Evolutionary conservation across 2,888 invertebrate genomes (phyloP).

Genomic region (Dexiosoma caninum): DNA sequence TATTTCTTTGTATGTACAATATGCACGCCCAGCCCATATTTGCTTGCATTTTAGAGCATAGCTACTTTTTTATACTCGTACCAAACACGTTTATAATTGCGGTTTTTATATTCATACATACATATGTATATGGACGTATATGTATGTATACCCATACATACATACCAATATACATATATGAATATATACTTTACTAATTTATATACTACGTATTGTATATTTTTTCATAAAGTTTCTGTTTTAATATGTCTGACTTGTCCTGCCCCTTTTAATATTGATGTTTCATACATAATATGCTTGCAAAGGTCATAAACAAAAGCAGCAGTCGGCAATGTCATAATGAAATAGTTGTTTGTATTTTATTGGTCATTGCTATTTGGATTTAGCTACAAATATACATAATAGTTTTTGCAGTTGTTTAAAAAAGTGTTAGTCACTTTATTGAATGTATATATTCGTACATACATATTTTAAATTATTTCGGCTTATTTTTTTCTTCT

Average conservation of each 20-base stretch:
- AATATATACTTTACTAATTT: not conserved
- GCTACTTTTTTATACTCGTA: not conserved
- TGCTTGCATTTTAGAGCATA: slow-evolving; percentile 7
- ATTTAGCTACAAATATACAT: not conserved
- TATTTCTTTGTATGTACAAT: not conserved
- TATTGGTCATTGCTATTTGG: slow-evolving; percentile 15
- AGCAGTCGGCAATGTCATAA: slow-evolving; percentile 37
- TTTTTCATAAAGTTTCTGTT: too few species aligned
- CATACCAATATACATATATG: not conserved
- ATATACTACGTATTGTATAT: too few species aligned
- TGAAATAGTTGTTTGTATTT: slow-evolving; percentile 19
- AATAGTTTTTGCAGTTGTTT: not conserved
- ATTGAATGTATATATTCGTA: too few species aligned
- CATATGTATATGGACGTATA: not conserved
- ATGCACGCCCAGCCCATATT: slow-evolving; percentile 8
- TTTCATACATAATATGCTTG: slow-evolving; percentile 44
- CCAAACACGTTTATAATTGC: not conserved
- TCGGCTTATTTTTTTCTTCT: not conserved
- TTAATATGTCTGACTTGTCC: slow-evolving; percentile 27
- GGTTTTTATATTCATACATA: not conserved
- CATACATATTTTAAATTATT: not conserved
- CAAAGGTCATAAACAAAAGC: slow-evolving; percentile 49
- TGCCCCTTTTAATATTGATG: slow-evolving; percentile 36
- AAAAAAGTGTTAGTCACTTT: slow-evolving; percentile 19
- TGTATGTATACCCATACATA: not conserved